Evolutionary conservation across 2,888 invertebrate species (phyloP).

Genomic region (Agonopterix heracliana): DNA sequence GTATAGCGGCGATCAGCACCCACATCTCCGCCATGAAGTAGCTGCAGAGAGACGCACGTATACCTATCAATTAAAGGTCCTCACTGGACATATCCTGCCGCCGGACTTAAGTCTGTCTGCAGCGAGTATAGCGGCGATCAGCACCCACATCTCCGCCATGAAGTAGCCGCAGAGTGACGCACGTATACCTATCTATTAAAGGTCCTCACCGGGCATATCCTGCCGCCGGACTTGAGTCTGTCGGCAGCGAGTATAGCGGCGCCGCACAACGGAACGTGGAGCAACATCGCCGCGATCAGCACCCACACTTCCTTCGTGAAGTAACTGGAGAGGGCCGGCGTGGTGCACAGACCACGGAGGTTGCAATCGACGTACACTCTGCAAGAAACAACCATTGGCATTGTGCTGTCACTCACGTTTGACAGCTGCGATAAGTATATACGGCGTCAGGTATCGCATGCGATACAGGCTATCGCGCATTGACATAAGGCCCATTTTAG

Average conservation of each 20-base stretch:
- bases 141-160: slow-evolving; percentile 82
- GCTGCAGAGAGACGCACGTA: slow-evolving; percentile 78
- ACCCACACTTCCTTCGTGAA: slow-evolving; percentile 83
- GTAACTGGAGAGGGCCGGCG: slow-evolving; percentile 80
- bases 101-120: slow-evolving; percentile 83
- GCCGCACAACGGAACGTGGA: slow-evolving; percentile 83
- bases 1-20: slow-evolving; percentile 78
- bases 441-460: too few relatives aligned
- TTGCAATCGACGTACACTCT: slow-evolving; percentile 84
- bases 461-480: too few relatives aligned
- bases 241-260: slow-evolving; percentile 80
- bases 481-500: too few relatives aligned
- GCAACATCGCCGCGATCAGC: slow-evolving; percentile 78
- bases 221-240: slow-evolving; percentile 78
- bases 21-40: slow-evolving; percentile 85
- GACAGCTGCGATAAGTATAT: too few relatives aligned
- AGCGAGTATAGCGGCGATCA: slow-evolving; percentile 78
- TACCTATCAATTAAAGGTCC: too few relatives aligned
- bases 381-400: slow-evolving; percentile 1
- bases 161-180: slow-evolving; percentile 81
- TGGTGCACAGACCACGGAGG: slow-evolving; percentile 80
- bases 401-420: too few relatives aligned
- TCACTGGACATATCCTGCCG: slow-evolving; percentile 49
- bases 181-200: too few relatives aligned
- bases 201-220: slow-evolving; percentile 48